Conservation (phyloP, 2,113 vertebrate genomes). For the Chrysochloris asiatica region DNA sequence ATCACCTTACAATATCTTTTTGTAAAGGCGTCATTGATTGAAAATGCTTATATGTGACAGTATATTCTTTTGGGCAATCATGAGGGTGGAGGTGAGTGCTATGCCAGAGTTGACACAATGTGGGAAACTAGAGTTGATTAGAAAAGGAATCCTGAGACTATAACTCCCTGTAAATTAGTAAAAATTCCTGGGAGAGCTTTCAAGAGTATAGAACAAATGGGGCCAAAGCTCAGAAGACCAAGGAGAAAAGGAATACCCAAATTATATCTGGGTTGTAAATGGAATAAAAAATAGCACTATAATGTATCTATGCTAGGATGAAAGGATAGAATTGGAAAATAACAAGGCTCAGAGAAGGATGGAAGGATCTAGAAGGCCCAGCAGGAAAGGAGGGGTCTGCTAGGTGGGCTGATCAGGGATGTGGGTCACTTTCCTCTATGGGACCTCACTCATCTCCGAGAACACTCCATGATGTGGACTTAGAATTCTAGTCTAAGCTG, state of each 20-base stretch:
- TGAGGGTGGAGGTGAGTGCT: not conserved
- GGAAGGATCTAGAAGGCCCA: conserved; percentile 21
- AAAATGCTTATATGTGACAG: conserved; percentile 11
- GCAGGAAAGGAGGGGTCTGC: not conserved
- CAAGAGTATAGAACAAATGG: not conserved
- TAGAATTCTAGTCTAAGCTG: not conserved
- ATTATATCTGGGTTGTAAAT: not conserved
- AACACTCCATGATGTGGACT: not conserved
- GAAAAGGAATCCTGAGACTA: not conserved
- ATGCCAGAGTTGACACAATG: not conserved
- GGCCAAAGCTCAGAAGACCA: not conserved
- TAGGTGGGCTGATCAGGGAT: not conserved
- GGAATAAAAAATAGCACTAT: not conserved
- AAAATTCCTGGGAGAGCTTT: conserved; percentile 1
- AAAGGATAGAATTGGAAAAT: conserved; percentile 7
- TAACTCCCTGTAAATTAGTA: not conserved
- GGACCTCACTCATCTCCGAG: not conserved
- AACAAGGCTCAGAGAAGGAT: not conserved
- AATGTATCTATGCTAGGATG: not conserved
- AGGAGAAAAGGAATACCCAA: not conserved
- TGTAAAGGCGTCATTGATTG: not conserved
- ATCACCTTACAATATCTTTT: not conserved
- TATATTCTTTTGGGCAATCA: not conserved
- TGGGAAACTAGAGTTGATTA: not conserved
- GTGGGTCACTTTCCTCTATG: not conserved